Conservation (phyloP, 2,888 invertebrate species). For the Automeris io region DNA sequence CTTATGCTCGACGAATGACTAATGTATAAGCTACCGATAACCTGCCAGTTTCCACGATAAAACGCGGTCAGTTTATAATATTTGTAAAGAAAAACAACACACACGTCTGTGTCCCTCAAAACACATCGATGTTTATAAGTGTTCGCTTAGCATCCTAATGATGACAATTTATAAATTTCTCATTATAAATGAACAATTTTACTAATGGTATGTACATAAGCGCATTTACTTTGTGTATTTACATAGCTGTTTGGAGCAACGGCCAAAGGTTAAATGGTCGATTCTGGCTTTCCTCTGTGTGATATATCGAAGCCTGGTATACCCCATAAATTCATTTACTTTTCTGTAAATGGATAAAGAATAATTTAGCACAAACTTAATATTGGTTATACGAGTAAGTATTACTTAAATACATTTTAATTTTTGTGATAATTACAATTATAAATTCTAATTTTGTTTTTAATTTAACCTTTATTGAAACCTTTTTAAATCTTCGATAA, state of each 20-base stretch:
- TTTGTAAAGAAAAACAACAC: constrained; percentile 28
- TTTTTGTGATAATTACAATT: too few relatives aligned
- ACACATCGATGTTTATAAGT: constrained; percentile 13
- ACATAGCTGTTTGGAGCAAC: constrained; percentile 9
- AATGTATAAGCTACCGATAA: constrained; percentile 29
- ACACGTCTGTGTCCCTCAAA: too few relatives aligned
- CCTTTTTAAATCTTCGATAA: too few relatives aligned
- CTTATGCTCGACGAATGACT: constrained; percentile 18
- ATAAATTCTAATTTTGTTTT: too few relatives aligned
- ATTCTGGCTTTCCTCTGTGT: constrained; percentile 14
- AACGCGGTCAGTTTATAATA: constrained; percentile 15
- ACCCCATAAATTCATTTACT: too few relatives aligned
- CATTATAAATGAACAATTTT: too few relatives aligned
- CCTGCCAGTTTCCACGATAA: constrained; percentile 39
- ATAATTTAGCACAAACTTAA: too few relatives aligned
- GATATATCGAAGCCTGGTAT: constrained; percentile 5
- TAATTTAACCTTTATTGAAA: too few relatives aligned
- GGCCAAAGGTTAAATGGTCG: constrained; percentile 12
- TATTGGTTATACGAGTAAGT: too few relatives aligned
- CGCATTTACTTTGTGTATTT: constrained; percentile 1
- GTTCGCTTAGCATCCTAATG: constrained; percentile 3
- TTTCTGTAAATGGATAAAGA: too few relatives aligned
- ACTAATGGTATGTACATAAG: constrained; percentile 2
- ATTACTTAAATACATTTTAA: too few relatives aligned
- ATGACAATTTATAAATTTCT: constrained; percentile 21